Conservation (phyloP, 2,113 vertebrate species). For the Rhineura floridana region DNA sequence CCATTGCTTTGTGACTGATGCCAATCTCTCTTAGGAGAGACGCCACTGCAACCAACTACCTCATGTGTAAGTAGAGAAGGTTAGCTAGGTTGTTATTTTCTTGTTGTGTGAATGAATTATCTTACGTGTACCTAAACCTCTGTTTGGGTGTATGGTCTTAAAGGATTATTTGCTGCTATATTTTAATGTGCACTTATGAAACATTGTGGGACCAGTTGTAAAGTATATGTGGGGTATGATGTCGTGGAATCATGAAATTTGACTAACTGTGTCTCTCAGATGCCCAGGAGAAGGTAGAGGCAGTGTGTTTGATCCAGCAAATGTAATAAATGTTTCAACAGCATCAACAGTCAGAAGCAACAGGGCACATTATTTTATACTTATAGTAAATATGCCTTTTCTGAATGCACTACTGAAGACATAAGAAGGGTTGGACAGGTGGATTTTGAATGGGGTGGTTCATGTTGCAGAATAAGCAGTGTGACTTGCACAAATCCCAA, state of each 20-base stretch:
- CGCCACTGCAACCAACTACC: too few relatives aligned
- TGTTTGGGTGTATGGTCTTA: too few relatives aligned
- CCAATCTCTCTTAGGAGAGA: too few relatives aligned
- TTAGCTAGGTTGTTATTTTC: too few relatives aligned
- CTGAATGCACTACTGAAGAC: not conserved
- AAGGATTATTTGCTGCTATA: too few relatives aligned
- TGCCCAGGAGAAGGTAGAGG: not conserved
- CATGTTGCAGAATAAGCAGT: not conserved
- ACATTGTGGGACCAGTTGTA: too few relatives aligned
- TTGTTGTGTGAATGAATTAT: too few relatives aligned
- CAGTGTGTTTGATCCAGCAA: not conserved
- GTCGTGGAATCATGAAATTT: not conserved
- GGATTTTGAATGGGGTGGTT: not conserved
- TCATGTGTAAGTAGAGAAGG: too few relatives aligned
- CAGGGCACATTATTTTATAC: not conserved
- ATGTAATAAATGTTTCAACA: not conserved
- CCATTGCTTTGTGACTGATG: too few relatives aligned
- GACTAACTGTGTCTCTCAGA: not conserved
- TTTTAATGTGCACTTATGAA: too few relatives aligned
- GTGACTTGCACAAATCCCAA: not conserved
- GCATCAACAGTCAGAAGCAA: not conserved
- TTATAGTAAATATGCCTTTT: not conserved
- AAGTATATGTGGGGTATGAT: not conserved
- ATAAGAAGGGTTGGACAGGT: not conserved
- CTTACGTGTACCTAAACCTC: too few relatives aligned